phyloP scores from a whole-genome alignment of 2,113 vertebrate species.

The Brachypteracias leptosomus region DNA sequence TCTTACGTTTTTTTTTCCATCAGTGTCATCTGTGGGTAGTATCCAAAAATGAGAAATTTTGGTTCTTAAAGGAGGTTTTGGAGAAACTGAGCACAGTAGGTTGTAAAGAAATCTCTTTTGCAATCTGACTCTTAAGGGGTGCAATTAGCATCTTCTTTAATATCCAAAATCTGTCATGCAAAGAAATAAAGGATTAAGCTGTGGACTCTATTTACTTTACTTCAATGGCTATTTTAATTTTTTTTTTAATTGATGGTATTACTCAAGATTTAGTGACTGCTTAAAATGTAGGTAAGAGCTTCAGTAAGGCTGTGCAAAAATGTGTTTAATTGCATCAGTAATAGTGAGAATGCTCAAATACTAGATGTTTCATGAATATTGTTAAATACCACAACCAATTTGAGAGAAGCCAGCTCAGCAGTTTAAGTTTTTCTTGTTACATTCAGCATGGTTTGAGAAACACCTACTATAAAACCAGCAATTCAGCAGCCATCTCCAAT shows the following conservation, averaged over 20 bases:
- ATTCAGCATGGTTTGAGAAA: neutral
- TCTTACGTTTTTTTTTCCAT: neutral
- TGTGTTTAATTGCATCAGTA: neutral
- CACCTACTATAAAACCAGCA: neutral
- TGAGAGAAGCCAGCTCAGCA: neutral
- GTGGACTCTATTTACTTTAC: too few relatives aligned
- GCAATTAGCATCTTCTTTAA: neutral
- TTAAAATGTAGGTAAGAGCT: neutral
- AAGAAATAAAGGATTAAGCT: neutral
- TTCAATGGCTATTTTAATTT: neutral
- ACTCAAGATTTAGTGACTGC: neutral
- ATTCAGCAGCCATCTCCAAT: neutral
- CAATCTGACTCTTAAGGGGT: neutral
- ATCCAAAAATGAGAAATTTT: neutral
- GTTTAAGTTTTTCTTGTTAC: neutral
- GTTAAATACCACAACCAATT: neutral
- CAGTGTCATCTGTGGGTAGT: neutral
- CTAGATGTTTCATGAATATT: neutral
- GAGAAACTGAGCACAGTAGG: neutral
- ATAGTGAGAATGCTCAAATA: neutral
- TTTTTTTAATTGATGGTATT: neutral
- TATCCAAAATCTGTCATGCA: neutral
- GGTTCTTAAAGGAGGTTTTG: neutral
- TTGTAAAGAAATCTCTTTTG: neutral
- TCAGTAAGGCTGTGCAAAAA: neutral